These are phyloP conservation scores for Candoia aspera DNA, from an alignment of 2,113 vertebrate genomes.

Conservation along the genomic window DNA sequence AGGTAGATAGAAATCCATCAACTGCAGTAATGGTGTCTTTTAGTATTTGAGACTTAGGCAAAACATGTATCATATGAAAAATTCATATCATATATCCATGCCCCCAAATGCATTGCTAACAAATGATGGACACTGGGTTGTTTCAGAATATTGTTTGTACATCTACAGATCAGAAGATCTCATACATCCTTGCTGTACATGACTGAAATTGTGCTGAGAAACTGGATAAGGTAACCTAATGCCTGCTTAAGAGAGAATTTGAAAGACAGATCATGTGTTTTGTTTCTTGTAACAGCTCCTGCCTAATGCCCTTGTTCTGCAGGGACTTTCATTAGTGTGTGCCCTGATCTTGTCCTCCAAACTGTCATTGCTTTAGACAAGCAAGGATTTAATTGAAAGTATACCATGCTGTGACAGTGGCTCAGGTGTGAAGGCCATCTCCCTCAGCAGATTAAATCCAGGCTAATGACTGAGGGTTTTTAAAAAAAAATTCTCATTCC, in stretches of 20 bases:
- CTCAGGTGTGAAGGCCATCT: conserved; percentile 73
- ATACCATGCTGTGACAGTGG: conserved; percentile 70
- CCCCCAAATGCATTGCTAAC: conserved; percentile 9
- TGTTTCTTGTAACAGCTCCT: conserved; percentile 53
- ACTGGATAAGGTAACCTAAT: conserved; percentile 32
- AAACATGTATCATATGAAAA: not conserved
- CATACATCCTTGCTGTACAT: not conserved
- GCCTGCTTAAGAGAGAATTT: conserved; percentile 61
- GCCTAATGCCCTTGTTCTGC: conserved; percentile 63
- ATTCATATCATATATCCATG: not conserved
- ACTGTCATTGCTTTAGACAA: conserved; percentile 70
- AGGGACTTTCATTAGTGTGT: conserved; percentile 70
- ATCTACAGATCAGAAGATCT: not conserved
- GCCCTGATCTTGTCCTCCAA: conserved; percentile 70
- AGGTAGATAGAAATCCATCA: not conserved
- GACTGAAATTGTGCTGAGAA: conserved; percentile 25
- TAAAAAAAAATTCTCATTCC: conserved; percentile 47
- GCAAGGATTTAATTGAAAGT: conserved; percentile 75
- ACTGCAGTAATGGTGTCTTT: not conserved
- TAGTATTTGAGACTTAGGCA: not conserved
- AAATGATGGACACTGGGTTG: not conserved
- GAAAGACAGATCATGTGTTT: conserved; percentile 56
- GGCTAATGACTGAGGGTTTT: conserved; percentile 64
- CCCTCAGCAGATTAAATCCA: conserved; percentile 73
- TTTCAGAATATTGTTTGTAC: conserved; percentile 13